Percentiles rank a stretch among this genome's conserved stretches.
These are phyloP conservation scores for Psilopsiagon aymara DNA, from an alignment of 2,113 vertebrate genomes.

Conservation along the genomic window DNA sequence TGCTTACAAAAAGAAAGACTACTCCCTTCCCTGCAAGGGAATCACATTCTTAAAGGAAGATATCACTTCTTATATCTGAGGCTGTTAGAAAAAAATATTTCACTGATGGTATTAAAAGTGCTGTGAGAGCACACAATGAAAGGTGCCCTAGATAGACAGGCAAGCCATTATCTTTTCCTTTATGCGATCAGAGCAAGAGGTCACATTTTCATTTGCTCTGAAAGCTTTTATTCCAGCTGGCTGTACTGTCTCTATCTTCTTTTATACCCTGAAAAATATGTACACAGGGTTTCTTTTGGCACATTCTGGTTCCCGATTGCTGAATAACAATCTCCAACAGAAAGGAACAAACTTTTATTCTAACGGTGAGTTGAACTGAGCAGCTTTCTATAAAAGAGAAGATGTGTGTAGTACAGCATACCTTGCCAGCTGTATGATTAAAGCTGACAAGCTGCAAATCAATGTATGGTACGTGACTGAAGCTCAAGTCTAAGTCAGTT, in stretches of 20 bases:
- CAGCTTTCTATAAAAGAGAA: background rate
- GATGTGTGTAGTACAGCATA: background rate
- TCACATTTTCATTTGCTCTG: background rate
- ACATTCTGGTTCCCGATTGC: background rate
- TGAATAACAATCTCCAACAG: background rate
- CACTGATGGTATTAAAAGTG: background rate
- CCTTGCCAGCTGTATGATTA: background rate
- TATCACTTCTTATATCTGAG: background rate
- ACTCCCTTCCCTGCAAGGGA: background rate
- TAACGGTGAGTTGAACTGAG: background rate
- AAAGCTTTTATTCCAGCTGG: background rate
- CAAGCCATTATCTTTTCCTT: background rate
- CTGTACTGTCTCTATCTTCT: background rate
- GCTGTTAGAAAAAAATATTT: background rate
- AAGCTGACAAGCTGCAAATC: background rate
- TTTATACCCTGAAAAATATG: background rate
- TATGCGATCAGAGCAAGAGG: background rate
- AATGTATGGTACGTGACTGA: rapidly evolving
- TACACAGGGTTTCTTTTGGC: background rate
- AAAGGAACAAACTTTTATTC: background rate
- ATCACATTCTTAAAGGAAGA: background rate
- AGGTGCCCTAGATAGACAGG: background rate
- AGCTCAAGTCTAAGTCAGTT: background rate
- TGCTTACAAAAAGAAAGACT: background rate
- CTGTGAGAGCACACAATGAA: background rate